Evolutionary conservation across 2,888 invertebrate species (phyloP).

Genomic region (Tupiocoris notatus): DNA sequence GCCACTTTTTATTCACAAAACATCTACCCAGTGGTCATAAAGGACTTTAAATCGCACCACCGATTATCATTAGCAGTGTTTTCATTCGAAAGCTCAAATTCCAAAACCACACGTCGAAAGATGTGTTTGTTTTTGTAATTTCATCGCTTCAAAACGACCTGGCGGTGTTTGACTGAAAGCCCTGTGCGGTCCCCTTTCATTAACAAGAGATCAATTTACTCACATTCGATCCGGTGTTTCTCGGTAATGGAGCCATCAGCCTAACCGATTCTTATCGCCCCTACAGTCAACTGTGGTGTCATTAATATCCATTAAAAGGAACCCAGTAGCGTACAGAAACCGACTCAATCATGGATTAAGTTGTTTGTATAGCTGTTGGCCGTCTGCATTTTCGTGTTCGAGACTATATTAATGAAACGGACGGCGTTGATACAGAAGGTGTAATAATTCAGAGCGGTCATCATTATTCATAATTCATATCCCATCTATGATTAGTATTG

Average conservation of each 20-base stretch:
- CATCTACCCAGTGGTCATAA: no score
- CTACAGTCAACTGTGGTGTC: background rate
- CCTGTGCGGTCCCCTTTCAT: background rate
- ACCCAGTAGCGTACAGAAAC: background rate
- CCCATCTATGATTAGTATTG: no score
- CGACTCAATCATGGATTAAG: constrained; percentile 7
- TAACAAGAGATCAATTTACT: constrained; percentile 27
- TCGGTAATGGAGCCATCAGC: constrained; percentile 27
- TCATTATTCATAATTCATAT: no score
- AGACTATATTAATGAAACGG: no score
- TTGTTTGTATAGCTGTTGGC: background rate
- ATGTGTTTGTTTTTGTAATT: no score
- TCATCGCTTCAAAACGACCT: background rate
- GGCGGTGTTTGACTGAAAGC: background rate
- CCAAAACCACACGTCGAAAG: no score
- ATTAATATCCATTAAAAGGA: constrained; percentile 26
- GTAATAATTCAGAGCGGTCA: no score
- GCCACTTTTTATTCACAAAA: no score
- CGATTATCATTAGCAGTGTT: no score
- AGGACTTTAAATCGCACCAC: no score
- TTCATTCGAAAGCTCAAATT: no score
- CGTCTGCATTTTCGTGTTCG: background rate
- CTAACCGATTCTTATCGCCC: constrained; percentile 30
- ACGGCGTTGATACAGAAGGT: no score
- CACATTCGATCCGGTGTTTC: constrained; percentile 28